A percentile compares a stretch with the other conserved stretches of the same genome.
Evolutionary conservation across 2,888 invertebrate species (phyloP).

Genomic region (Lasioglossum leucozonium): DNA sequence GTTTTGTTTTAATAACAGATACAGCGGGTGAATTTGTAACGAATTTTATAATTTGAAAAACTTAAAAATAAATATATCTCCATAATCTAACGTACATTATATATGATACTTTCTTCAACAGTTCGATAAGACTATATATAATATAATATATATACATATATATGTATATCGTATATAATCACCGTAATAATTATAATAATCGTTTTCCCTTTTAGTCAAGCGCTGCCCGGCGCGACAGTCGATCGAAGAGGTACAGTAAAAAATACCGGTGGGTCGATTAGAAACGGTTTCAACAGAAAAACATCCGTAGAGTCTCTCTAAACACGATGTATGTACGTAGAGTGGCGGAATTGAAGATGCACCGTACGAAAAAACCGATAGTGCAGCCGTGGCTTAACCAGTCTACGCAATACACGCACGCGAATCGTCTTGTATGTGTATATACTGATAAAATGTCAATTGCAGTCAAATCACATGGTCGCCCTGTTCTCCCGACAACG

Average conservation of each 20-base stretch:
- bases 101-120: slow-evolving; percentile 81
- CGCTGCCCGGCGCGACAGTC: slow-evolving; percentile 64
- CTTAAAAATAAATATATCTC: slow-evolving; percentile 82
- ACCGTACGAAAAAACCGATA: slow-evolving; percentile 32
- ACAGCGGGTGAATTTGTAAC: slow-evolving; percentile 69
- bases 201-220: slow-evolving; percentile 44
- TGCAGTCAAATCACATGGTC: slow-evolving; percentile 79
- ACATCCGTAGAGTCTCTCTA: slow-evolving; percentile 49
- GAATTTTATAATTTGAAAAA: slow-evolving; percentile 80
- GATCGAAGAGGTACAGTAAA: slow-evolving; percentile 66
- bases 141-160: slow-evolving; percentile 13
- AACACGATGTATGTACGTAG: slow-evolving; percentile 51
- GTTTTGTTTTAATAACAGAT: slow-evolving; percentile 59
- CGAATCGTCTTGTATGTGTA: slow-evolving; percentile 43
- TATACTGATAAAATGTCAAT: slow-evolving; percentile 63
- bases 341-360: slow-evolving; percentile 47
- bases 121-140: slow-evolving; percentile 73
- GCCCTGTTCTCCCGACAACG: slow-evolving; percentile 19
- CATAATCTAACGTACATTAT: slow-evolving; percentile 79
- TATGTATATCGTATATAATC: slow-evolving; percentile 19
- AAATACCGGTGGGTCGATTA: slow-evolving; percentile 60
- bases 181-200: slow-evolving; percentile 37
- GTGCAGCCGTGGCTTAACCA: slow-evolving; percentile 52
- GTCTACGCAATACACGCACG: slow-evolving; percentile 57
- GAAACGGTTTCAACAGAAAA: slow-evolving; percentile 44